These are phyloP conservation scores for Isaurus tuberculatus DNA, from an alignment of 92 coral and sea anemone species.

Conservation along the genomic window DNA sequence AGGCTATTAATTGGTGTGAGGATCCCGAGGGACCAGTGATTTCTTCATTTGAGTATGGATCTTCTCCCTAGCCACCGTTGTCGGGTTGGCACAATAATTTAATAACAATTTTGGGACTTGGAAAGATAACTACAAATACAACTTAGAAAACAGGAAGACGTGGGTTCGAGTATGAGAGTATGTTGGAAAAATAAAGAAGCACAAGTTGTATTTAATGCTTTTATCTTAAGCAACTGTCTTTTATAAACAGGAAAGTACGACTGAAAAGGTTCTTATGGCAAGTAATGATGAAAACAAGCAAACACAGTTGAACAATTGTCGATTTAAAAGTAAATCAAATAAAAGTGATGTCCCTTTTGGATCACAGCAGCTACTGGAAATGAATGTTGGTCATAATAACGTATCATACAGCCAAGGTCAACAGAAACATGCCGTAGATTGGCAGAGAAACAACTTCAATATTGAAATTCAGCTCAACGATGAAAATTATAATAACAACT, in stretches of 20 bases:
- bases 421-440: not conserved
- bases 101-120: too few species aligned
- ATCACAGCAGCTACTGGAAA: not conserved
- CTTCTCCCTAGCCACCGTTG: too few species aligned
- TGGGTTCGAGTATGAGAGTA: too few species aligned
- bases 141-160: too few species aligned
- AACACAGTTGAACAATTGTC: not conserved
- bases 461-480: not conserved
- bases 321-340: not conserved
- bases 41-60: too few species aligned
- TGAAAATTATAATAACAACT: not conserved
- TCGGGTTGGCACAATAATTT: too few species aligned
- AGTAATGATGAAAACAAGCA: not conserved
- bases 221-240: not conserved
- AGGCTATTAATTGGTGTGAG: too few species aligned
- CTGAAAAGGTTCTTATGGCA: not conserved
- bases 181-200: too few species aligned
- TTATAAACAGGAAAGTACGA: slow-evolving; percentile 18
- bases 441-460: not conserved
- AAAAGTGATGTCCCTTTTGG: not conserved
- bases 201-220: too few species aligned
- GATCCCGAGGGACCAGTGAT: too few species aligned
- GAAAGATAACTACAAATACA: too few species aligned
- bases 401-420: not conserved
- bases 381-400: not conserved